phyloP scores from a whole-genome alignment of 2,113 vertebrate species.

The Leptodactylus fuscus region DNA sequence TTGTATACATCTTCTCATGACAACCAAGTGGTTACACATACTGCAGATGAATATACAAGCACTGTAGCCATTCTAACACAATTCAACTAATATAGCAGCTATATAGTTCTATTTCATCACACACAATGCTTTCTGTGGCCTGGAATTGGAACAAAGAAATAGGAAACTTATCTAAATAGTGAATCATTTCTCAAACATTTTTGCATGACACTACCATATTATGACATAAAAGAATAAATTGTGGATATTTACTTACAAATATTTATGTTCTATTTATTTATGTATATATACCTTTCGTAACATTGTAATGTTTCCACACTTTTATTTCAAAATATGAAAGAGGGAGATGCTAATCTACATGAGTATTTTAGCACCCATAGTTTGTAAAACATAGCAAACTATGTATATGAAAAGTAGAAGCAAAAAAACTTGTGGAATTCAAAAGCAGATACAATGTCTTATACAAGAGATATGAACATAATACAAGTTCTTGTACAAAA shows the following conservation, averaged over 20 bases:
- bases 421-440: not conserved
- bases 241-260: not conserved
- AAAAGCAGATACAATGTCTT: too few relatives aligned
- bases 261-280: not conserved
- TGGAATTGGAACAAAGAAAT: not conserved
- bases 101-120: not conserved
- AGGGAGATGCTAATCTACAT: too few relatives aligned
- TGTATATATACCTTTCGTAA: not conserved
- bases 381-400: not conserved
- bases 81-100: not conserved
- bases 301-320: not conserved
- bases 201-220: not conserved
- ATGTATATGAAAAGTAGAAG: not conserved
- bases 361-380: too few relatives aligned
- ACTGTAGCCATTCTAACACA: not conserved
- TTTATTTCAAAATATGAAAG: too few relatives aligned
- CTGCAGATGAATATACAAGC: not conserved
- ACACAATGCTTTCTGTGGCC: not conserved
- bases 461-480: too few relatives aligned
- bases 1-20: not conserved
- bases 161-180: not conserved
- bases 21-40: not conserved
- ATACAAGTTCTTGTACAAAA: too few relatives aligned
- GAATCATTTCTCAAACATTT: not conserved
- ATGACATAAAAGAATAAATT: not conserved